Conservation (phyloP, 1,140 invertebrate species). For the Zaprionus kolodkinae region DNA sequence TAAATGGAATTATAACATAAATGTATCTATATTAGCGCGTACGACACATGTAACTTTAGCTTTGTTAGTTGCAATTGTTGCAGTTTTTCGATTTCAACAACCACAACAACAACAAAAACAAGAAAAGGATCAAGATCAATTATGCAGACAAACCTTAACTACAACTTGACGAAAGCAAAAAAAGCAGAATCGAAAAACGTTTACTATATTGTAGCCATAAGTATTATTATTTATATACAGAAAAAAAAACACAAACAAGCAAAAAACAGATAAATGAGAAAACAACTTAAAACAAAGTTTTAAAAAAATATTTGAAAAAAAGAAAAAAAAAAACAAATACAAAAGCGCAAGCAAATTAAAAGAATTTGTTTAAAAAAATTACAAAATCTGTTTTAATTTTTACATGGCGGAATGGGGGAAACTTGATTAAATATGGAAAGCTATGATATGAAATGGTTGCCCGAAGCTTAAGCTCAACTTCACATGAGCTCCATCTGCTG, state of each 20-base stretch:
- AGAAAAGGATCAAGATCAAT: slow-evolving; percentile 55
- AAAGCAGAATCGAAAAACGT: slow-evolving; percentile 72
- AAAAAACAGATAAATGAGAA: slow-evolving; percentile 57
- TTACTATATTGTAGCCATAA: slow-evolving; percentile 81
- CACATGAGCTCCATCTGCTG: not conserved
- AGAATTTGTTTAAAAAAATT: slow-evolving; percentile 70
- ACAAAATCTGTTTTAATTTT: slow-evolving; percentile 1
- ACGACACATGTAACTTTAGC: slow-evolving; percentile 68
- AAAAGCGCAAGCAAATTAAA: slow-evolving; percentile 75
- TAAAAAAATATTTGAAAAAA: slow-evolving; percentile 66
- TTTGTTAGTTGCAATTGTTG: slow-evolving; percentile 82
- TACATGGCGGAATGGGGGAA: not conserved
- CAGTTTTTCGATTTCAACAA: slow-evolving; percentile 71
- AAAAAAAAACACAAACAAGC: slow-evolving; percentile 53
- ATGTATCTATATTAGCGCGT: slow-evolving; percentile 50
- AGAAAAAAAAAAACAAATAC: slow-evolving; percentile 38
- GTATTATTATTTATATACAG: slow-evolving; percentile 82
- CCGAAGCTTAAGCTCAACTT: no score
- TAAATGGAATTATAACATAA: slow-evolving; percentile 29
- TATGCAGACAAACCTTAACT: slow-evolving; percentile 44
- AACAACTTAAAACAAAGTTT: slow-evolving; percentile 82
- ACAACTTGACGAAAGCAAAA: slow-evolving; percentile 25
- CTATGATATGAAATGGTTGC: no score
- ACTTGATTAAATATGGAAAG: no score
- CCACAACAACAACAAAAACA: slow-evolving; percentile 28